Evolutionary conservation across 2,888 invertebrate species (phyloP), one percentile per base, ranked within the genome.

Genomic region (Cosmorhoe ocellata): DNA sequence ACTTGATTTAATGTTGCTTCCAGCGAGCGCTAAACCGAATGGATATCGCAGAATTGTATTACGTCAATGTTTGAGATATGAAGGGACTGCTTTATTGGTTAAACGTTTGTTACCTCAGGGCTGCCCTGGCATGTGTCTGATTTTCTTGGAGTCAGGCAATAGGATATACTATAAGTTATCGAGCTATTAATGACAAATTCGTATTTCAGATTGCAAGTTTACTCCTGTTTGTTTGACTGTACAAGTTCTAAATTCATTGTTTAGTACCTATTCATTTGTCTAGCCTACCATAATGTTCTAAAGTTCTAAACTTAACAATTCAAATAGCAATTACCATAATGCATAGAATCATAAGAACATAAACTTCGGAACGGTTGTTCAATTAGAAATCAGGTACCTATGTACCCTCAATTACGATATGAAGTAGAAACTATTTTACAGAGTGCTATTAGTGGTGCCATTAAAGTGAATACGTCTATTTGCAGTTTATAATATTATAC

Each of bases 1-100:
- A 86, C 79, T 79, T 85, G 87, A 87, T 86, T 86, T 88, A 87
- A 81, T 81, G 75, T 71, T 70, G 74, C 78, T 76, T 69, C 73
- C 69, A 73, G 74, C 71, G 66, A 71, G 67, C 68, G 66, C 69
- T 66, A 67, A 70, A 59, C 63, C 66, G 63, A 71, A 63, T 69
- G 62, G 67, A 66, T 69, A 66, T 52, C 56, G 49, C 47, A 51
- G 56, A 59, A 60, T 58, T 59, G 62, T 63, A 61, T 65, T 58
- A 56, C 62, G 61, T 63, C 60, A 62, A 46, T 55, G 52, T 60
- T 60, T 63, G 58, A 66, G 63, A 66, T 64, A 63, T 57, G 51
- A 57, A 50, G 45, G 53, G 46, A 46, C 56, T 61, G 55, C 42
- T 59, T 58, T 61, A 58, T 61, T 58, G 56, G 39, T 37, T 54